A percentile compares a stretch with the other conserved stretches of the same genome.
Evolutionary conservation across 2,888 invertebrate species (phyloP).

Genomic region (Campoplex nolae): DNA sequence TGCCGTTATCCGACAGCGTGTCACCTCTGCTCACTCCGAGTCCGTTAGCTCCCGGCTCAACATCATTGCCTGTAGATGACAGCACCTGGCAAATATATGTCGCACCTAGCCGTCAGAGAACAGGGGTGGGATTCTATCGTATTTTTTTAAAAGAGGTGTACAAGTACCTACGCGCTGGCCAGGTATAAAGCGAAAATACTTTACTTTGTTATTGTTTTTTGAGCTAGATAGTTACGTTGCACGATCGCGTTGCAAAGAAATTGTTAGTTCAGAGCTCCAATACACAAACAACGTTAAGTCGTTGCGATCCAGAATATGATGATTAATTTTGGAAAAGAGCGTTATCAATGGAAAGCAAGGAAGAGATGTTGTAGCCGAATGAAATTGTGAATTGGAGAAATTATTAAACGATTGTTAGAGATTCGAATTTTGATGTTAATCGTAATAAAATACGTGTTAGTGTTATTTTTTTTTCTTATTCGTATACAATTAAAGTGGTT

Average conservation of each 20-base stretch:
- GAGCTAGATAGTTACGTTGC: slow-evolving; percentile 32
- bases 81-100: slow-evolving; percentile 86
- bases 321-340: slow-evolving; percentile 20
- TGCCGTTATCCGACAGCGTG: slow-evolving; percentile 80
- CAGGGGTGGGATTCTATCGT: slow-evolving; percentile 84
- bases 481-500: slow-evolving; percentile 62
- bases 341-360: slow-evolving; percentile 18
- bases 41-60: slow-evolving; percentile 85
- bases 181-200: slow-evolving; percentile 18
- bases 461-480: slow-evolving; percentile 10
- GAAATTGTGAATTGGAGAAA: background rate
- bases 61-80: slow-evolving; percentile 86
- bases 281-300: slow-evolving; percentile 4
- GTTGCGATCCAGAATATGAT: background rate
- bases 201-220: slow-evolving; percentile 27
- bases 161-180: slow-evolving; percentile 72
- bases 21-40: slow-evolving; percentile 85
- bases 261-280: slow-evolving; percentile 45
- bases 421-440: background rate
- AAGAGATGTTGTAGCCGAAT: background rate
- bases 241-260: slow-evolving; percentile 32
- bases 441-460: background rate
- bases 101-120: slow-evolving; percentile 85
- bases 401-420: background rate
- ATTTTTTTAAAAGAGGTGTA: slow-evolving; percentile 79